Percentiles rank a stretch among this genome's conserved stretches.
phyloP scores from a whole-genome alignment of 2,888 invertebrate genomes.

The Drosophila monieri region DNA sequence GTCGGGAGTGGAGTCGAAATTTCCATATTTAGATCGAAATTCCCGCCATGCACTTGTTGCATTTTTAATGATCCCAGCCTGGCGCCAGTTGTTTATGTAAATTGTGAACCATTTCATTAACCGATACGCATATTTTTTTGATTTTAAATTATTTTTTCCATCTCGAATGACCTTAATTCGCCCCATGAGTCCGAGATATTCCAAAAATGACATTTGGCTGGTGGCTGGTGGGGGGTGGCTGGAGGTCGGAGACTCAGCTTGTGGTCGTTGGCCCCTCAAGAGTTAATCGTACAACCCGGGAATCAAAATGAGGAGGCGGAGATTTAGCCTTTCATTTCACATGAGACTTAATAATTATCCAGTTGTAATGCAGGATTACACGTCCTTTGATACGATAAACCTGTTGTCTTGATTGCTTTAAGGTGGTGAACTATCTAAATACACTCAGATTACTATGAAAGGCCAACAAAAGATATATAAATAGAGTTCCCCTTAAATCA shows the following conservation, averaged over 20 bases:
- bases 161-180: constrained; percentile 60
- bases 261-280: constrained; percentile 45
- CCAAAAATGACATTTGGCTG: constrained; percentile 41
- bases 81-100: constrained; percentile 56
- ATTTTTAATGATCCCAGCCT: constrained; percentile 40
- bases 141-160: constrained; percentile 50
- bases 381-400: constrained; percentile 25
- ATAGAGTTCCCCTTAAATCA: too few species aligned
- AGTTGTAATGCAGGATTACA: constrained; percentile 27
- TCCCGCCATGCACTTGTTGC: constrained; percentile 34
- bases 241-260: constrained; percentile 38
- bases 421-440: constrained; percentile 2
- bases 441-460: neutral
- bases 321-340: constrained; percentile 11
- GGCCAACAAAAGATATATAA: neutral
- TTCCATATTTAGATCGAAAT: constrained; percentile 17
- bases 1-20: constrained; percentile 2
- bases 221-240: neutral
- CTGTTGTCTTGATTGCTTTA: constrained; percentile 11
- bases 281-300: constrained; percentile 38
- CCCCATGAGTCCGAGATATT: constrained; percentile 42
- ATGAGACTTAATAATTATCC: constrained; percentile 11
- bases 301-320: constrained; percentile 21
- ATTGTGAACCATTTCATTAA: constrained; percentile 48
- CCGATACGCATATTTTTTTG: constrained; percentile 49